These are phyloP conservation scores for Hyposoter dolosus DNA, from an alignment of 2,888 invertebrate species.

Conservation along the genomic window DNA sequence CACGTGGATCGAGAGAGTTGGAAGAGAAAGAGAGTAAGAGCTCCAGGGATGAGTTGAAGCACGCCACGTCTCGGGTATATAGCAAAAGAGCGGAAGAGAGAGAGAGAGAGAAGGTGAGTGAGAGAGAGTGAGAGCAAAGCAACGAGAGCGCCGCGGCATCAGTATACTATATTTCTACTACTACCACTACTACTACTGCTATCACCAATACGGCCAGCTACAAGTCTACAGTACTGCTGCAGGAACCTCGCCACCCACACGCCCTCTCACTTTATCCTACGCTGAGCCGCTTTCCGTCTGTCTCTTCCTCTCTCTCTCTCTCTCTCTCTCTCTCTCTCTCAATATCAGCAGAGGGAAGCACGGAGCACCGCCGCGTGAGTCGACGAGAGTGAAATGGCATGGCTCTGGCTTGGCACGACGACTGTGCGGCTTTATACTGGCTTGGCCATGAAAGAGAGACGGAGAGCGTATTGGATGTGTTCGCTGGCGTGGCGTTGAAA, in stretches of 20 bases:
- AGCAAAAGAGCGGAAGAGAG: slow-evolving; percentile 39
- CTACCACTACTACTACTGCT: slow-evolving; percentile 32
- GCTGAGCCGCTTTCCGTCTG: slow-evolving; percentile 6
- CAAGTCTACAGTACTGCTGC: slow-evolving; percentile 29
- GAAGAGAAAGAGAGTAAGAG: slow-evolving; percentile 55
- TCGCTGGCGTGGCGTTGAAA: slow-evolving; percentile 65
- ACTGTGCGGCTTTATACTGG: slow-evolving; percentile 14
- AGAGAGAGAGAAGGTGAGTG: slow-evolving; percentile 38
- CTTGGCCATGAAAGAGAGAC: slow-evolving; percentile 39
- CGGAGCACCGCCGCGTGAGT: slow-evolving; percentile 29
- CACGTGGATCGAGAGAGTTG: slow-evolving; percentile 42
- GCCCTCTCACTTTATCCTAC: slow-evolving; percentile 29
- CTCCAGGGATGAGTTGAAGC: slow-evolving; percentile 65
- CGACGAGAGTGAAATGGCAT: slow-evolving; percentile 62
- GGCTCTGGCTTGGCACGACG: slow-evolving; percentile 54
- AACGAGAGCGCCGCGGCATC: slow-evolving; percentile 20
- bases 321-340: slow-evolving; percentile 2
- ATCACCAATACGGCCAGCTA: slow-evolving; percentile 23
- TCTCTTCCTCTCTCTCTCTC: slow-evolving; percentile 23
- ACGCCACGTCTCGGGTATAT: slow-evolving; percentile 64
- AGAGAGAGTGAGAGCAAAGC: slow-evolving; percentile 48
- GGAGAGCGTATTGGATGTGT: slow-evolving; percentile 44
- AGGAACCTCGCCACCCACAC: slow-evolving; percentile 37
- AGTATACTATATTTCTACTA: slow-evolving; percentile 51
- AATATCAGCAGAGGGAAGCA: slow-evolving; percentile 40